Evolutionary conservation across 2,888 invertebrate species (phyloP).

Genomic region (Clistopyga incitator): DNA sequence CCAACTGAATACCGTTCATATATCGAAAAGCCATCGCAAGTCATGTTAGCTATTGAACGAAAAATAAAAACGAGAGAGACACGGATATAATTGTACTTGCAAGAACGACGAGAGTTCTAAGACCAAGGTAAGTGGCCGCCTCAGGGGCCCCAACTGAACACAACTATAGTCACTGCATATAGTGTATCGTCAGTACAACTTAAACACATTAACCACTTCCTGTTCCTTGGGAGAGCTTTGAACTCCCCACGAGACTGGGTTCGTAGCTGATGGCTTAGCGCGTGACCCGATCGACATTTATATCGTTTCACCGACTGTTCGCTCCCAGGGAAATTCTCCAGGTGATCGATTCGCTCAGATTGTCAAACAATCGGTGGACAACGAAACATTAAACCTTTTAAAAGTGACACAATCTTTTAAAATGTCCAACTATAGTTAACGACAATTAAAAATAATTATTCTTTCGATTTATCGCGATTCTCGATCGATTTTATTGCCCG

Average conservation of each 20-base stretch:
- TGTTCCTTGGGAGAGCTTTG: constrained; percentile 73
- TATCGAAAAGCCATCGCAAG: background rate
- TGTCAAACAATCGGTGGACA: background rate
- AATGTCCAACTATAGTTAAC: background rate
- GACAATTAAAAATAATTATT: background rate
- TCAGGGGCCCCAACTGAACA: constrained; percentile 62
- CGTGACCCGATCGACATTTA: constrained; percentile 28
- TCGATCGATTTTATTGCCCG: no score
- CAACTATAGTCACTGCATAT: constrained; percentile 22
- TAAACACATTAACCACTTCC: constrained; percentile 66
- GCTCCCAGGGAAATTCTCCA: background rate
- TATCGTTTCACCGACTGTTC: constrained; percentile 13
- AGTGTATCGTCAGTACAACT: constrained; percentile 25
- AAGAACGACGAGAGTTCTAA: constrained; percentile 64
- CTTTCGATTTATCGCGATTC: background rate
- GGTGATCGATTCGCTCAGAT: background rate
- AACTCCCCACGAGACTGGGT: constrained; percentile 62
- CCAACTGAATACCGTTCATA: background rate
- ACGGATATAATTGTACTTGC: constrained; percentile 51
- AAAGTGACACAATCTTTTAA: background rate
- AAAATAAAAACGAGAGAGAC: background rate
- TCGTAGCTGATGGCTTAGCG: background rate
- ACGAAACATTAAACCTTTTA: background rate
- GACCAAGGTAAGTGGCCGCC: constrained; percentile 72
- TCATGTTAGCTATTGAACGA: background rate